Percentiles rank a stretch among this genome's conserved stretches.
Evolutionary conservation across 2,113 vertebrate genomes (phyloP).

Genomic region (Turnix velox): DNA sequence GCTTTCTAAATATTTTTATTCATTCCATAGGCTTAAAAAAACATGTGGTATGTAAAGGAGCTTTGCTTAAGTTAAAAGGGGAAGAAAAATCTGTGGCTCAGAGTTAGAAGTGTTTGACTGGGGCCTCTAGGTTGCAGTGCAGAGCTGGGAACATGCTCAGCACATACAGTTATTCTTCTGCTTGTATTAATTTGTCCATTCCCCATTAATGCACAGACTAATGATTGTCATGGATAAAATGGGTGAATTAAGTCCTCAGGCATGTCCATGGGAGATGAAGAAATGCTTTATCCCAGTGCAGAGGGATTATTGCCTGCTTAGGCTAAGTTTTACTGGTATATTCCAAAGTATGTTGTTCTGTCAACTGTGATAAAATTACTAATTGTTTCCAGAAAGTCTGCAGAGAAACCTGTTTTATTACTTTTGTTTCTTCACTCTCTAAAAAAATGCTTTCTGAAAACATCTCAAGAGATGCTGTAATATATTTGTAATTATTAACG

Average conservation of each 20-base stretch:
- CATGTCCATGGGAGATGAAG: neutral
- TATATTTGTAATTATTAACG: neutral
- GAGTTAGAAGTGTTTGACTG: neutral
- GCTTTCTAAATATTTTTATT: neutral
- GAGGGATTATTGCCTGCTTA: neutral
- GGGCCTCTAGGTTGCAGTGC: neutral
- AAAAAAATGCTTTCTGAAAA: neutral
- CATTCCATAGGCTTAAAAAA: neutral
- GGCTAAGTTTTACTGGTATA: neutral
- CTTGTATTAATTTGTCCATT: neutral
- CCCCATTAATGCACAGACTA: neutral
- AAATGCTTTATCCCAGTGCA: neutral
- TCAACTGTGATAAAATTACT: neutral
- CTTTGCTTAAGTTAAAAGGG: neutral
- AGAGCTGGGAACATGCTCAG: neutral
- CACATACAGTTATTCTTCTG: neutral
- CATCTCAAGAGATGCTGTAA: conserved; percentile 27
- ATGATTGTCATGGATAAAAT: neutral
- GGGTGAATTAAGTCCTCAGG: neutral
- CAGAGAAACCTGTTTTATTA: neutral
- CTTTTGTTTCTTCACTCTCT: neutral
- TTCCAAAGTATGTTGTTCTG: neutral
- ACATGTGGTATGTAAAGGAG: neutral
- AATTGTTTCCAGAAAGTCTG: neutral
- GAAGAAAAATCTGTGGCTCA: neutral